A percentile compares a stretch with the other conserved stretches of the same genome.
phyloP scores from a whole-genome alignment of 2,888 invertebrate genomes.

The Drosophila affinis region DNA sequence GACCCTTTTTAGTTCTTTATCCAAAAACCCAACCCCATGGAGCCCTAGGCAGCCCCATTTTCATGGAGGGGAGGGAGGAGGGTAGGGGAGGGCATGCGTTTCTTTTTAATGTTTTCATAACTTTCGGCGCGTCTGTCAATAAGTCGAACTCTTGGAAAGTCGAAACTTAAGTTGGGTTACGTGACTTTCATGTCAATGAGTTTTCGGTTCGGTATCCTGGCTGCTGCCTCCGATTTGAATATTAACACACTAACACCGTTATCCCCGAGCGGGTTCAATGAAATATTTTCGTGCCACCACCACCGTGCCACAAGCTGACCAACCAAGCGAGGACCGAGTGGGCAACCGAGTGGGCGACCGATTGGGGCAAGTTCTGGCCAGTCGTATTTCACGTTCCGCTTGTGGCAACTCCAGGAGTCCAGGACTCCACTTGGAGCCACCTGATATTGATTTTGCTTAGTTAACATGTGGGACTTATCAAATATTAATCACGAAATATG shows the following conservation, averaged over 20 bases:
- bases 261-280: slow-evolving; percentile 35
- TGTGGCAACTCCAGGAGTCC: slow-evolving; percentile 11
- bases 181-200: slow-evolving; percentile 73
- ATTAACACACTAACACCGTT: slow-evolving; percentile 57
- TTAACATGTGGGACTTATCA: slow-evolving; percentile 71
- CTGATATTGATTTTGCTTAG: slow-evolving; percentile 73
- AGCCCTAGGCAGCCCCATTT: background rate
- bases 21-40: background rate
- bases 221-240: slow-evolving; percentile 64
- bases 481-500: slow-evolving; percentile 70
- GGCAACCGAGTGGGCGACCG: background rate
- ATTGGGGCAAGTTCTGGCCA: slow-evolving; percentile 1
- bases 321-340: background rate
- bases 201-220: slow-evolving; percentile 29
- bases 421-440: slow-evolving; percentile 14
- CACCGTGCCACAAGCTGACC: slow-evolving; percentile 7
- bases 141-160: slow-evolving; percentile 43
- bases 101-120: slow-evolving; percentile 73
- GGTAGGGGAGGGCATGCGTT: slow-evolving; percentile 9
- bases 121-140: slow-evolving; percentile 64
- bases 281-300: slow-evolving; percentile 36
- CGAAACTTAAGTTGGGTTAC: slow-evolving; percentile 63
- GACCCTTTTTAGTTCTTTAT: slow-evolving; percentile 23
- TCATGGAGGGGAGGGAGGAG: too few species aligned
- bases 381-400: slow-evolving; percentile 7